Base-by-base conservation (phyloP, 2,888 invertebrate species). In the Hypercompe scribonia region DNA sequence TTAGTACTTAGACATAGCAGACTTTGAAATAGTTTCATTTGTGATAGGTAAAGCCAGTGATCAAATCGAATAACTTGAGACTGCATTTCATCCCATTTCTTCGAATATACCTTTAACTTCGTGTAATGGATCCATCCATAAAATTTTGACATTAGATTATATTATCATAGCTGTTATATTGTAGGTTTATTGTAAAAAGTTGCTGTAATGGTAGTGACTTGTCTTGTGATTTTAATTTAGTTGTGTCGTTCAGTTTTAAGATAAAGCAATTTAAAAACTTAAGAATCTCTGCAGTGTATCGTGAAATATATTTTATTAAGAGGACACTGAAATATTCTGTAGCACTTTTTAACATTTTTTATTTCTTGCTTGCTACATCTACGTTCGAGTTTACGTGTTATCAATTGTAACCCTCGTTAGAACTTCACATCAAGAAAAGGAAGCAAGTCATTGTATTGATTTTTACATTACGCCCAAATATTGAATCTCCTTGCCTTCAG, bases 91-190 rank as follows among this genome's bases (percentile, higher is more conserved):
- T 90, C 89, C 86, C 89, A 87, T 87, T 89, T 89, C 88, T 89
- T 89, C 88, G 91, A 82, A 73, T 87, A 89, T 87, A 83, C 84
- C 82, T 88, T 88, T 64, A 71, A 67, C 68, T 84, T 87, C 79
- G 81, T 87, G 90, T 90, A 93, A 92, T 91, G 89, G 91, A 91
- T 94, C 94, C 93, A 93, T 94, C 94, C 94, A 93, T 88, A 85
- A 86, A 78, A 84, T 88, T 86, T 88, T 90, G 90, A 91, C 89
- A 87, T 87, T 90, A 92, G 89, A 88, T 88, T 90, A 81, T 79
- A 84, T 54, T 54, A 58, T 73, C 33, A 81, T 89, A 88, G 88
- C 81, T 88, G 86, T 80, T 85, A 87, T 86, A 88, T 78, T 83
- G 87, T 90, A 90, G 88, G 80, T 86, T 83, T 83, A 82, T 70